Evolutionary conservation across 2,113 vertebrate genomes (phyloP), one percentile per base, ranked within the genome.

Genomic region (Lota lota): DNA sequence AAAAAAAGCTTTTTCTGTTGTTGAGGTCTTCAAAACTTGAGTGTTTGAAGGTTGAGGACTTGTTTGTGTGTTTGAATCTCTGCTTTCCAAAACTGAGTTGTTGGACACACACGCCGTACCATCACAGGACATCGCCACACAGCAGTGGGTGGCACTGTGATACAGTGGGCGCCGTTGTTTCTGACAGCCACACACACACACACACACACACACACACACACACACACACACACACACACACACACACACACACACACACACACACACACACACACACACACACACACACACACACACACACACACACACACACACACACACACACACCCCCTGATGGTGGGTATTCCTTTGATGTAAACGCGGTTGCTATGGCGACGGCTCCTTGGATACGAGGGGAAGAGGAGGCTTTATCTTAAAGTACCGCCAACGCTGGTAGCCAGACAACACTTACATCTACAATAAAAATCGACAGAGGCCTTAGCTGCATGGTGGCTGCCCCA

Each of bases 321-420:
- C 47, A 28, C 24, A 28, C 24, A 28, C 24, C n/a, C 50, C 1
- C 53, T 71, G 65, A 1, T 2, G 10, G 33, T 18, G 4, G 0
- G 64, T 33, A 0, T 40, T 60, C 33, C 81, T 87, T 88, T 88
- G 70, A 85, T 85, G 75, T 80, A 81, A 77, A 81, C 68, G 7
- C 50, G 60, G 84, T 91, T 82, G 69, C 88, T 75, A 84, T 82
- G 79, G 88, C 77, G 79, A 91, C 87, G 2, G 66, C 69, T 63
- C 63, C 66, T 64, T 64, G 64, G 19, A 60, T 40, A 16, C 22
- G n/a, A 50, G 22, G 21, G 21, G 56, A 33, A 51, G 60, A 47
- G 68, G 59, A 64, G 67, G 19, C 18, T 10, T 10, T 33, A 6
- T 4, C 28, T 33, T 33, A 24, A n/a, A 59, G 18, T n/a, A 15